Percentiles rank a stretch among this genome's conserved stretches.
Conservation (phyloP, 1,140 invertebrate species). For the Pantala flavescens region DNA sequence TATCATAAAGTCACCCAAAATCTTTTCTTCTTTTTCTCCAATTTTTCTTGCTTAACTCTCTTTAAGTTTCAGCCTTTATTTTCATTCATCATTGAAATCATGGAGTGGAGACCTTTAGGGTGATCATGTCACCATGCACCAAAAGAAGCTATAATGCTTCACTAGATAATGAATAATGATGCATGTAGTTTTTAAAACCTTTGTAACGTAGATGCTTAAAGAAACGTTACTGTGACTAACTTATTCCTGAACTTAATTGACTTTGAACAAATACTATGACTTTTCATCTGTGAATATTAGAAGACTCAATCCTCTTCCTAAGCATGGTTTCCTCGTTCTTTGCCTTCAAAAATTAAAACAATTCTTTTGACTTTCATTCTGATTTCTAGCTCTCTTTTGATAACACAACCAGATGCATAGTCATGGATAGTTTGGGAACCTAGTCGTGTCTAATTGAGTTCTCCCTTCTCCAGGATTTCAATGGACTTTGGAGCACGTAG, state of each 20-base stretch:
- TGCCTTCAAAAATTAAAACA: background rate
- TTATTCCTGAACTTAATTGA: too few relatives aligned
- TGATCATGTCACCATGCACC: too few relatives aligned
- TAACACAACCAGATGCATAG: background rate
- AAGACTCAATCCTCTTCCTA: background rate
- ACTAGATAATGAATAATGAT: too few relatives aligned
- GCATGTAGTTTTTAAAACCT: too few relatives aligned
- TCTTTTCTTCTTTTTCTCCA: background rate
- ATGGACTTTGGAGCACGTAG: constrained; percentile 11
- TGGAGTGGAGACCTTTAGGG: background rate
- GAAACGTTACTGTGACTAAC: too few relatives aligned
- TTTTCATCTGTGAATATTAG: background rate
- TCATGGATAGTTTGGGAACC: background rate
- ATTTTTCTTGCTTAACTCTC: background rate
- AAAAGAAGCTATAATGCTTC: too few relatives aligned
- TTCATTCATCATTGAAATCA: background rate
- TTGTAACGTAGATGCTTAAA: too few relatives aligned
- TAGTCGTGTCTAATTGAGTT: constrained; percentile 10
- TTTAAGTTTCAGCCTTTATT: background rate
- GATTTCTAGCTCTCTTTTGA: too few relatives aligned
- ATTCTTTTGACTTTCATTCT: too few relatives aligned
- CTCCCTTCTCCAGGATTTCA: constrained; percentile 12
- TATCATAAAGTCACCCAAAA: background rate
- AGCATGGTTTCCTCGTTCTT: background rate
- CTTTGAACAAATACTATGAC: too few relatives aligned